Base-by-base conservation (phyloP, 2,888 invertebrate genomes). In the Caenorhabditis zanzibari region DNA sequence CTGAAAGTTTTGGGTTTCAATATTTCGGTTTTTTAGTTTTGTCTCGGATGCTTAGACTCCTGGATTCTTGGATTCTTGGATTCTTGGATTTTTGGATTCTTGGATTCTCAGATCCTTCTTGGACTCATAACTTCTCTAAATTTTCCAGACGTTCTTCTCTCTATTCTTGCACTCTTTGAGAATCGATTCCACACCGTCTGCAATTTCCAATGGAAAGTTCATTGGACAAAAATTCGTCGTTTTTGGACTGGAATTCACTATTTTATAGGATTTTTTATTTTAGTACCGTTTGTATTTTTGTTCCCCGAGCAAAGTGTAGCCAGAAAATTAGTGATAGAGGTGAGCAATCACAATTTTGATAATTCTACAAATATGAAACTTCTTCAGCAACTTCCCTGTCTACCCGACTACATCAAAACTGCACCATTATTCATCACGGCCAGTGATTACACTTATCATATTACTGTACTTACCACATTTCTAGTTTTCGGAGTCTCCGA, bases 91-190 rank as follows among this genome's bases (percentile, higher is more conserved):
- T 32, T 32, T 32, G 32, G 32, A 4, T 32, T 32, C 32, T 32
- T 4, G 7, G 32, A 32, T 32, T 32, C 32, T 32, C 32, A 32
- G 32, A 32, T 32, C 7, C 4, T 32, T n/a, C n/a, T 49, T 4
- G 16, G 41, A 41, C n/a, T n/a, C n/a, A 52, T 22, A 52, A 52
- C 10, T 16, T 1, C n/a, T n/a, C 10, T 22, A 52, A 59, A 32
- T n/a, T 24, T 28, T 63, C 7, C 28, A 63, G 63, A 63, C 24
- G 28, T 47, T 1, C 47, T 63, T 10, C 19, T 63, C 6, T 63
- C 63, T 6, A 63, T 63, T 10, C 63, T 63, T 1, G 63, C 63
- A 0, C 44, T 63, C n/a, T 63, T 63, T 10, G 63, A 63, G 24
- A 44, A 63, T 22, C 44, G 63, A 5, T 63, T 63, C 10, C 9